A percentile compares a stretch with the other conserved stretches of the same genome.
Conservation (phyloP, 1,140 invertebrate genomes). For the Radopholus similis region DNA sequence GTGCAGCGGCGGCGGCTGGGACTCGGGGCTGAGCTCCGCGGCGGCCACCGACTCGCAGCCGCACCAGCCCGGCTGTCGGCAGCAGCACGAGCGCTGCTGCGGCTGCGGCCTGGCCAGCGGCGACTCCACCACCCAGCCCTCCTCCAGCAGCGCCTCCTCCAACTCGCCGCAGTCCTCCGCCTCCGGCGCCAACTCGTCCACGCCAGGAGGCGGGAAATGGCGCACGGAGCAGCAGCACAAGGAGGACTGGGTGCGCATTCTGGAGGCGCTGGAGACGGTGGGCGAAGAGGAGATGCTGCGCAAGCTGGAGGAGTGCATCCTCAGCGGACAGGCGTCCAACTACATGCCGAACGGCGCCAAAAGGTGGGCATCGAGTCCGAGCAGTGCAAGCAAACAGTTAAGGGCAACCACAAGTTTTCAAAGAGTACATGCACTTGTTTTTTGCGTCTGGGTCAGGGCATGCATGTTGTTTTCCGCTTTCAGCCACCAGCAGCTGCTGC, state of each 20-base stretch:
- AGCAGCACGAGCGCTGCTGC: conserved; percentile 2
- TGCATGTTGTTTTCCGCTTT: background rate
- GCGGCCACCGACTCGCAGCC: conserved; percentile 35
- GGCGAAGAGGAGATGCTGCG: conserved; percentile 48
- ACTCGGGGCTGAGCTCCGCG: conserved; percentile 44
- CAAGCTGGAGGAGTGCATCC: conserved; percentile 46
- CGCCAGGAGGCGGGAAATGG: background rate
- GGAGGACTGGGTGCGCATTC: conserved; percentile 38
- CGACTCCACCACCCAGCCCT: conserved; percentile 1
- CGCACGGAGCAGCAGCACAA: conserved; percentile 22
- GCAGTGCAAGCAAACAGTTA: too few species aligned
- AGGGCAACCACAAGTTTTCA: background rate
- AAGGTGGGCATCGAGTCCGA: too few species aligned
- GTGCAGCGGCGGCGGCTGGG: conserved; percentile 33
- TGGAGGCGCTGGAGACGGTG: conserved; percentile 46
- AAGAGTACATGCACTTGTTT: too few species aligned
- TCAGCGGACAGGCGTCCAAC: conserved; percentile 21
- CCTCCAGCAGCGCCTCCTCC: background rate
- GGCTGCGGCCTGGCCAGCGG: background rate
- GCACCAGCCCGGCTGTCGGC: background rate
- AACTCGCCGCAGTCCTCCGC: conserved; percentile 13
- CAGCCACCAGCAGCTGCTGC: conserved; percentile 9
- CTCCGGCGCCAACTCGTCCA: too few species aligned
- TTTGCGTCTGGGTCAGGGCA: background rate
- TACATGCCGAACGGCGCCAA: conserved; percentile 10